Conservation (phyloP, 2,888 invertebrate genomes). For the Diaprepes abbreviatus region DNA sequence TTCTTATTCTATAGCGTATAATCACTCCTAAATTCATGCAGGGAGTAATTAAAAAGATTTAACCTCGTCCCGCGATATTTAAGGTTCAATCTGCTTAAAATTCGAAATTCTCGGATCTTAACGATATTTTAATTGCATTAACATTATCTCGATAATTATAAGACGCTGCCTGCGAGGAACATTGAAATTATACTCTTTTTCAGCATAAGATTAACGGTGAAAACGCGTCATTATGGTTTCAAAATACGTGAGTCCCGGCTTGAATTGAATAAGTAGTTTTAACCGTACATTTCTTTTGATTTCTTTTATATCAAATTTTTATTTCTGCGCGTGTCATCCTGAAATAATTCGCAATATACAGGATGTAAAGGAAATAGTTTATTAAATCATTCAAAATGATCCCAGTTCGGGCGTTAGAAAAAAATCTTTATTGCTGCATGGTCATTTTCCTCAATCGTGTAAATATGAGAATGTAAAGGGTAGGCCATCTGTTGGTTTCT, state of each 20-base stretch:
- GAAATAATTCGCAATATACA: too few relatives aligned
- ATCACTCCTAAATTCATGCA: neutral
- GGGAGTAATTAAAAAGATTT: constrained; percentile 15
- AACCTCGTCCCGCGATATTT: constrained; percentile 16
- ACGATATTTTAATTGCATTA: constrained; percentile 30
- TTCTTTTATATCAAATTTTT: neutral
- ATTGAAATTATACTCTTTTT: constrained; percentile 25
- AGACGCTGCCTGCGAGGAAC: constrained; percentile 10
- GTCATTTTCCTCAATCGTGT: too few relatives aligned
- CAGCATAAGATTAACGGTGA: constrained; percentile 22
- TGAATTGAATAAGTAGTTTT: constrained; percentile 15
- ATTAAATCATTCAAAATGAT: too few relatives aligned
- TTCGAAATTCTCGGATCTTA: constrained; percentile 19
- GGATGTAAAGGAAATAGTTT: too few relatives aligned
- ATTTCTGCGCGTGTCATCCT: too few relatives aligned
- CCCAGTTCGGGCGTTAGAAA: too few relatives aligned
- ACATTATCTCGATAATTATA: constrained; percentile 26
- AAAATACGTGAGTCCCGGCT: constrained; percentile 14
- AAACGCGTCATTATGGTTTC: constrained; percentile 20
- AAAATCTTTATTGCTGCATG: too few relatives aligned
- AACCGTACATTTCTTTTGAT: neutral
- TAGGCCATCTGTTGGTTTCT: too few relatives aligned
- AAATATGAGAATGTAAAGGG: too few relatives aligned
- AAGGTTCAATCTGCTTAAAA: constrained; percentile 18
- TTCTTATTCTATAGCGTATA: neutral